phyloP scores from a whole-genome alignment of 2,113 vertebrate genomes.

The Corynorhinus townsendii region DNA sequence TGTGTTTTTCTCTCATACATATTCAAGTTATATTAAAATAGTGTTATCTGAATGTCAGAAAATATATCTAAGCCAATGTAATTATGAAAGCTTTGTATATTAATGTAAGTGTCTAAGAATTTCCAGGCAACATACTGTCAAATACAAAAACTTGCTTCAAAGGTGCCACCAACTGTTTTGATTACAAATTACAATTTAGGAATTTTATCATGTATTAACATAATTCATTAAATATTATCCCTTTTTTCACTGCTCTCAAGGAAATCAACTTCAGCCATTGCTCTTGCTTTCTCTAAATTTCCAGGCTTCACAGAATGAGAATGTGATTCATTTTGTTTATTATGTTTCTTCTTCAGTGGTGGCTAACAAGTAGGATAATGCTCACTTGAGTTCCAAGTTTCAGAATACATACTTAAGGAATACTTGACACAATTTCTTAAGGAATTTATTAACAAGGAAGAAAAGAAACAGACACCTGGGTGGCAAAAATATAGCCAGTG shows the following conservation, averaged over 20 bases:
- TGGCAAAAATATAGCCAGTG: not conserved
- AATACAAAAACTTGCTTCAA: slow-evolving; percentile 80
- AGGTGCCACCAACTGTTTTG: slow-evolving; percentile 84
- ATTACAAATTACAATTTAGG: slow-evolving; percentile 80
- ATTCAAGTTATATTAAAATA: not conserved
- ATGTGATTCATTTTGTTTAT: not conserved
- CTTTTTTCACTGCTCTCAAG: not conserved
- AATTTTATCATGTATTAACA: slow-evolving; percentile 25
- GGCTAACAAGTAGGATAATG: not conserved
- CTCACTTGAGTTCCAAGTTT: slow-evolving; percentile 1
- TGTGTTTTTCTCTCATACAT: not conserved
- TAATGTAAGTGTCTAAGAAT: slow-evolving; percentile 55
- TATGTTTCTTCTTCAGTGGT: not conserved
- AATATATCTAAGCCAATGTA: not conserved
- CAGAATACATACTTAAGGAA: not conserved
- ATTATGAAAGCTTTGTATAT: slow-evolving; percentile 50
- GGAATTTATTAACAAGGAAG: not conserved
- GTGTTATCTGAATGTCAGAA: not conserved
- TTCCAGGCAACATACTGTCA: slow-evolving; percentile 52
- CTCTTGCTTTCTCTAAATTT: not conserved
- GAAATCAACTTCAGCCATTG: not conserved
- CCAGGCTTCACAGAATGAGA: not conserved
- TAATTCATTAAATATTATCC: not conserved
- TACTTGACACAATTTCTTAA: not conserved
- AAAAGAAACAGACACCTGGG: not conserved